A percentile compares a stretch with the other conserved stretches of the same genome.
Evolutionary conservation across 2,113 vertebrate species (phyloP).

Genomic region (Uria aalge): DNA sequence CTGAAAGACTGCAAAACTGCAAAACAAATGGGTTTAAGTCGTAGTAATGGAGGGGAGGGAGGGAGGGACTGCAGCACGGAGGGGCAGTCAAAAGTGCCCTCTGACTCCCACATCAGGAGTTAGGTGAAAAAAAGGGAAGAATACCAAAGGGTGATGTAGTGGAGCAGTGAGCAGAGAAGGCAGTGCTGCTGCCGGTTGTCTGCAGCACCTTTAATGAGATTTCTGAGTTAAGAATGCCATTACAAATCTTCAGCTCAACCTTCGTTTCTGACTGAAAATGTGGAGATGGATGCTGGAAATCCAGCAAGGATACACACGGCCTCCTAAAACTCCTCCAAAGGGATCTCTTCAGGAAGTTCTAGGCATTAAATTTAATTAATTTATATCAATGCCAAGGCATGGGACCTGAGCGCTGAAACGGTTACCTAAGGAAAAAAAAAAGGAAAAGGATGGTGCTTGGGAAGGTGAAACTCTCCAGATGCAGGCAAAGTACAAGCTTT

Average conservation of each 20-base stretch:
- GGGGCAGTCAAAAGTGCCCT: neutral
- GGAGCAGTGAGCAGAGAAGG: neutral
- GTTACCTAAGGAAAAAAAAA: neutral
- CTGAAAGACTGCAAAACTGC: neutral
- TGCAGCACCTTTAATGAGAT: neutral
- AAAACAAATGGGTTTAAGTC: neutral
- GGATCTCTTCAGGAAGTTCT: neutral
- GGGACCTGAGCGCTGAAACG: neutral
- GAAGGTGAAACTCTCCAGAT: neutral
- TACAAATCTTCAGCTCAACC: neutral
- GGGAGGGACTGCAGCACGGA: neutral
- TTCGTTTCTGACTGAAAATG: neutral
- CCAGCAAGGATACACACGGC: neutral
- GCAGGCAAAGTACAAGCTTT: neutral
- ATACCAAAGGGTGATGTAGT: fast-evolving
- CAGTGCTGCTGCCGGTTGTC: neutral
- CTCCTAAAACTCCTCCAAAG: neutral
- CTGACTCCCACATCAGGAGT: neutral
- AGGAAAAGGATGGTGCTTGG: neutral
- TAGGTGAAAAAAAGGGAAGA: neutral
- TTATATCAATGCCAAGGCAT: neutral
- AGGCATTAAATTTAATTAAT: neutral
- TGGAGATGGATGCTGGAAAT: neutral
- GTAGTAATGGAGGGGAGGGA: neutral
- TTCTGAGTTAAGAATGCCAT: neutral